A percentile compares a stretch with the other conserved stretches of the same genome.
Conservation (phyloP, 2,113 vertebrate genomes). For the Mirounga angustirostris region DNA sequence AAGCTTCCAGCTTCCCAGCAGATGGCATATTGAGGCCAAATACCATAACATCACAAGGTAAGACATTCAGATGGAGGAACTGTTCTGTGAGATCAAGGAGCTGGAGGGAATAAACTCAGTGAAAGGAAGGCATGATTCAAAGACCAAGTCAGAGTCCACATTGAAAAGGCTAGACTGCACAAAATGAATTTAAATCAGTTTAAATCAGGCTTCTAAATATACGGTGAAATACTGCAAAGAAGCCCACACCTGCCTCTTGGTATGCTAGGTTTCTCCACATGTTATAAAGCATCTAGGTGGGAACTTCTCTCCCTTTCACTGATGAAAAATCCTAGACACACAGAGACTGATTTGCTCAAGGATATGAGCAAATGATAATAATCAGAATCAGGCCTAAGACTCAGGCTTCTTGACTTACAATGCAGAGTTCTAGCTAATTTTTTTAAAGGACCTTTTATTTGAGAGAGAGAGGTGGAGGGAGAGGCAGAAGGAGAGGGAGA, state of each 20-base stretch:
- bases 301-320: background rate
- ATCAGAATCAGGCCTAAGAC: background rate
- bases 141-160: background rate
- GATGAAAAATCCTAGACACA: background rate
- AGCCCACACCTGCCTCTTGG: background rate
- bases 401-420: background rate
- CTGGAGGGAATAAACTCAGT: background rate
- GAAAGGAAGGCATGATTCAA: background rate
- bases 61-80: background rate
- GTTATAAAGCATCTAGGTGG: background rate
- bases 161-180: background rate
- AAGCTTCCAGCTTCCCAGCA: background rate
- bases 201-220: background rate
- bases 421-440: background rate
- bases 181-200: background rate
- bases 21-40: background rate
- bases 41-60: background rate
- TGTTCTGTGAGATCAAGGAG: background rate
- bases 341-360: background rate
- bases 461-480: background rate
- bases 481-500: background rate
- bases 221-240: background rate
- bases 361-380: background rate
- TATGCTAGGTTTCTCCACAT: background rate
- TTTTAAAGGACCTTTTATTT: background rate